Conservation (phyloP, 1,140 invertebrate species). For the Papilio machaon region DNA sequence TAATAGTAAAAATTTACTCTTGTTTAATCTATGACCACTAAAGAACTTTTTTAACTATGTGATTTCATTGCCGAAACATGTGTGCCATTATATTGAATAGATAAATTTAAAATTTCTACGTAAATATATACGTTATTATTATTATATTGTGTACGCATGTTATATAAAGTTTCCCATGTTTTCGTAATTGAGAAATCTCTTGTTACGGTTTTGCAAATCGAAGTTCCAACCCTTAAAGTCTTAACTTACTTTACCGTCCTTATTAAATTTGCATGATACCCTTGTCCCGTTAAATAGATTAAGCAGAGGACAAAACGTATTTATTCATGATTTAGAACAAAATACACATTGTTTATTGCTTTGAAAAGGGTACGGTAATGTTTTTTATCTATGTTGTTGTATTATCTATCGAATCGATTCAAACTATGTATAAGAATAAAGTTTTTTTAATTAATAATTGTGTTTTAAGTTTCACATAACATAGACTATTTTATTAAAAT, state of each 20-base stretch:
- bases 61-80: background rate
- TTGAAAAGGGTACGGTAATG: background rate
- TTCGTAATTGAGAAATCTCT: conserved; percentile 19
- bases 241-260: conserved; percentile 17
- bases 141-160: background rate
- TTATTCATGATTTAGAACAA: conserved; percentile 17
- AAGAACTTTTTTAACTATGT: background rate
- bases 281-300: conserved; percentile 25
- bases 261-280: conserved; percentile 24
- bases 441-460: too few species aligned
- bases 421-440: too few species aligned
- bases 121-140: background rate
- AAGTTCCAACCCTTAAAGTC: conserved; percentile 25
- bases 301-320: conserved; percentile 10
- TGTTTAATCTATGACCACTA: background rate
- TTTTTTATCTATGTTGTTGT: background rate
- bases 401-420: too few species aligned
- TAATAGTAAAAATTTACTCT: background rate
- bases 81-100: background rate
- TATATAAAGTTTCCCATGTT: conserved; percentile 8
- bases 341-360: conserved; percentile 6
- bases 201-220: conserved; percentile 23
- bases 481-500: too few species aligned
- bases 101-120: background rate
- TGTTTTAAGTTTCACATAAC: too few species aligned